A percentile compares a stretch with the other conserved stretches of the same genome.
These are phyloP conservation scores for Pelodytes ibericus DNA, from an alignment of 2,797 vertebrate species.

Conservation along the genomic window DNA sequence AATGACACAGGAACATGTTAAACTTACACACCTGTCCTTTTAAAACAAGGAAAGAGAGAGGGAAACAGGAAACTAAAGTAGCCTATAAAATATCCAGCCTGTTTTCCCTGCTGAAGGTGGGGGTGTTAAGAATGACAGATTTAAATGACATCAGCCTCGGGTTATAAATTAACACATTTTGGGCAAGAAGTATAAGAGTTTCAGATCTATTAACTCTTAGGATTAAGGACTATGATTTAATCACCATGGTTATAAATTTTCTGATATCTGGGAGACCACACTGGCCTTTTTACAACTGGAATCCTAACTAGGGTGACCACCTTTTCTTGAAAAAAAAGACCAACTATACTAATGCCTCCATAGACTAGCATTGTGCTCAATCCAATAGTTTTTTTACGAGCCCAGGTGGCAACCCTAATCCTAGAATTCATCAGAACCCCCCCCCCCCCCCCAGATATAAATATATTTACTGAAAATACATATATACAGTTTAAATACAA, in stretches of 20 bases:
- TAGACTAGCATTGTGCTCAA: too few relatives aligned
- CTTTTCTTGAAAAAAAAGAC: neutral
- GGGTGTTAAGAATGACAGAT: slow-evolving; percentile 30
- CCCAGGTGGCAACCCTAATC: too few relatives aligned
- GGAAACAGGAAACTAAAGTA: neutral
- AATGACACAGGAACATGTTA: slow-evolving; percentile 50
- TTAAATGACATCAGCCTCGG: slow-evolving; percentile 28
- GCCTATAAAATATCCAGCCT: neutral
- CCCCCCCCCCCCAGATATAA: too few relatives aligned
- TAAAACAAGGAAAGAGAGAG: slow-evolving; percentile 17
- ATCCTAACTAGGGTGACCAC: neutral
- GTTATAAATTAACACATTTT: slow-evolving; percentile 43
- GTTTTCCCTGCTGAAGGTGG: slow-evolving; percentile 16
- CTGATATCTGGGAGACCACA: slow-evolving; percentile 17
- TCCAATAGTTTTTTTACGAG: too few relatives aligned
- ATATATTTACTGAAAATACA: too few relatives aligned
- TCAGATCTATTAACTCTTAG: slow-evolving; percentile 24
- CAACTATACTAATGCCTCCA: too few relatives aligned
- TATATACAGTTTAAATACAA: too few relatives aligned
- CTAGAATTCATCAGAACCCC: too few relatives aligned
- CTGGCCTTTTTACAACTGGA: neutral
- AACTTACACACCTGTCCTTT: slow-evolving; percentile 46
- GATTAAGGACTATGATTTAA: slow-evolving; percentile 30
- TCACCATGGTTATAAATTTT: slow-evolving; percentile 11
- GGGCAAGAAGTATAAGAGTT: slow-evolving; percentile 20